A percentile compares a stretch with the other conserved stretches of the same genome.
These are phyloP conservation scores for Philopotamus ludificatus DNA, from an alignment of 1,140 invertebrate genomes.

Conservation along the genomic window DNA sequence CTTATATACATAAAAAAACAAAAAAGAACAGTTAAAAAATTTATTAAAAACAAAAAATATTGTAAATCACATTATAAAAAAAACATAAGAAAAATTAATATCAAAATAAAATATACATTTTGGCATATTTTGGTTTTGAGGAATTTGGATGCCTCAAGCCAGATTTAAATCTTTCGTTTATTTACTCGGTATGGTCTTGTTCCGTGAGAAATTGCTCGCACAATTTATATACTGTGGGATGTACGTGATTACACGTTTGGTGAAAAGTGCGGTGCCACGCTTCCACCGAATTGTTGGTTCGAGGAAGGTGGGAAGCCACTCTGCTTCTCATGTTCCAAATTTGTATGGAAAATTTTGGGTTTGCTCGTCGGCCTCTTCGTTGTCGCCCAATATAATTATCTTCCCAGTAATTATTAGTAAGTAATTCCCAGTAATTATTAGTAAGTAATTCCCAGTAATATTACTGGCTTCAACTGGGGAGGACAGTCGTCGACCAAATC, in stretches of 20 bases:
- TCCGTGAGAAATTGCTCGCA: neutral
- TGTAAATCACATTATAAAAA: no score
- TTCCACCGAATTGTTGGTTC: constrained; percentile 3
- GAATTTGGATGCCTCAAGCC: no score
- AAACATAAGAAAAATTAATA: no score
- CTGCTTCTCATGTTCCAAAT: constrained; percentile 16
- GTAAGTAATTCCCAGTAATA: no score
- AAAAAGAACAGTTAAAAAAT: no score
- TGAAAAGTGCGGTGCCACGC: neutral
- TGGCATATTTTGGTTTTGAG: no score
- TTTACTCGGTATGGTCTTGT: neutral
- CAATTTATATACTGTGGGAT: neutral
- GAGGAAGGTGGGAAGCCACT: constrained; percentile 42
- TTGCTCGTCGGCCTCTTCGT: neutral
- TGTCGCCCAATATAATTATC: neutral
- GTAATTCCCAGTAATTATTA: no score
- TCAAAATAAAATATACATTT: no score
- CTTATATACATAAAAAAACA: no score
- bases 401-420: constrained; percentile 3
- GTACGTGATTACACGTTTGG: neutral
- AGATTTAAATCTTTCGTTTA: neutral
- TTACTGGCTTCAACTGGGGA: neutral
- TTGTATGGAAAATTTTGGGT: constrained; percentile 5
- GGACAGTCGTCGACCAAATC: constrained; percentile 7
- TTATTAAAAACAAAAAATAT: no score